Evolutionary conservation across 2,888 invertebrate genomes (phyloP).

Genomic region (Brachyptera risi): DNA sequence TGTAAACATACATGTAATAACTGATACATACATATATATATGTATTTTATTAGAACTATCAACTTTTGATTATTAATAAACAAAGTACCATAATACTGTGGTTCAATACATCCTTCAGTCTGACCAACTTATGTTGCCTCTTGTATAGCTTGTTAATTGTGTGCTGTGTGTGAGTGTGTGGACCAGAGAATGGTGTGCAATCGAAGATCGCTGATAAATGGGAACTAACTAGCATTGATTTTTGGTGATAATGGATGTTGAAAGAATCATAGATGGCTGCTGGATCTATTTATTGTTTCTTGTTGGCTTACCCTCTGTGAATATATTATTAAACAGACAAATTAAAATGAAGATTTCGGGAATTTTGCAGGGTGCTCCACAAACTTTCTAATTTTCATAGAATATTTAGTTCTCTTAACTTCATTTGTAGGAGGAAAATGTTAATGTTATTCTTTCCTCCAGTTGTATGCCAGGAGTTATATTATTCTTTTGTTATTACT

Average conservation of each 20-base stretch:
- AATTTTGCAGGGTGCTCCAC: slow-evolving; percentile 30
- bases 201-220: slow-evolving; percentile 18
- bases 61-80: slow-evolving; percentile 26
- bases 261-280: background rate
- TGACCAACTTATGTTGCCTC: slow-evolving; percentile 34
- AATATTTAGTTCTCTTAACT: slow-evolving; percentile 11
- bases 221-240: background rate
- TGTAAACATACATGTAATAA: slow-evolving; percentile 29
- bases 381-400: slow-evolving; percentile 27
- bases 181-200: slow-evolving; percentile 29
- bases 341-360: slow-evolving; percentile 21
- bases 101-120: slow-evolving; percentile 30
- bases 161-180: slow-evolving; percentile 29
- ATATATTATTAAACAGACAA: slow-evolving; percentile 23
- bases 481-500: background rate
- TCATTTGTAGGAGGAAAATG: slow-evolving; percentile 25
- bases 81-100: slow-evolving; percentile 21
- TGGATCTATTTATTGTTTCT: slow-evolving; percentile 17
- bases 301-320: slow-evolving; percentile 16
- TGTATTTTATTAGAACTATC: slow-evolving; percentile 14
- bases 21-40: slow-evolving; percentile 23
- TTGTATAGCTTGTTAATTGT: slow-evolving; percentile 34
- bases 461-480: slow-evolving; percentile 3
- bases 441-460: slow-evolving; percentile 4
- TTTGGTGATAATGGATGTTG: background rate